Conservation (phyloP, 2,888 invertebrate species). For the Empis stercorea region DNA sequence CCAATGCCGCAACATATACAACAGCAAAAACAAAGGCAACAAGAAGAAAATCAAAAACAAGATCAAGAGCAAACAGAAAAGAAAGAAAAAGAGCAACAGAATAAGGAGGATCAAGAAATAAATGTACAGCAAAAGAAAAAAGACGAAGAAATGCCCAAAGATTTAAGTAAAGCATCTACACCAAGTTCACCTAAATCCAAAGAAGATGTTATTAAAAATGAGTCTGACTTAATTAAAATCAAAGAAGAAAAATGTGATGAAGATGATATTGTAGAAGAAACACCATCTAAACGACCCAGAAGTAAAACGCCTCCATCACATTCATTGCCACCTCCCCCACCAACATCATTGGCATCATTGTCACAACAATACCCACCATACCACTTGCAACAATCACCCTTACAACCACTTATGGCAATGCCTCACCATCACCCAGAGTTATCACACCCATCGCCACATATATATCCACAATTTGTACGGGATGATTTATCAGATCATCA, state of each 20-base stretch:
- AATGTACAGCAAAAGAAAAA: constrained; percentile 12
- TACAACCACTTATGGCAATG: constrained; percentile 26
- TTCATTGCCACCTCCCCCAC: constrained; percentile 13
- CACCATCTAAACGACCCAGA: neutral
- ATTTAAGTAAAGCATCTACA: constrained; percentile 28
- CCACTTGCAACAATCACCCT: constrained; percentile 36
- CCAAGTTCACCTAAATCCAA: constrained; percentile 24
- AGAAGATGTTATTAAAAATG: constrained; percentile 16
- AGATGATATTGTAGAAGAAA: constrained; percentile 15
- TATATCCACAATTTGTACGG: constrained; percentile 29
- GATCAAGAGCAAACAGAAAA: neutral
- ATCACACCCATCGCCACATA: constrained; percentile 40
- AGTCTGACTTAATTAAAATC: constrained; percentile 28
- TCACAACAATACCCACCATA: constrained; percentile 23
- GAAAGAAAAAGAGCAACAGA: neutral
- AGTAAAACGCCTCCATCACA: constrained; percentile 8
- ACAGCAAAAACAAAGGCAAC: neutral
- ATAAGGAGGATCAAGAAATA: neutral
- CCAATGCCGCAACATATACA: constrained; percentile 15
- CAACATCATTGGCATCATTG: constrained; percentile 21
- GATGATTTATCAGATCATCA: constrained; percentile 28
- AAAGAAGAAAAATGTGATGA: constrained; percentile 26
- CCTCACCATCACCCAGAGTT: constrained; percentile 38
- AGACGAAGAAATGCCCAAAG: constrained; percentile 29
- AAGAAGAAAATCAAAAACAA: neutral